Evolutionary conservation across 2,797 vertebrate species (phyloP), one percentile per base, ranked within the genome.

Genomic region (Micromesistius poutassou): DNA sequence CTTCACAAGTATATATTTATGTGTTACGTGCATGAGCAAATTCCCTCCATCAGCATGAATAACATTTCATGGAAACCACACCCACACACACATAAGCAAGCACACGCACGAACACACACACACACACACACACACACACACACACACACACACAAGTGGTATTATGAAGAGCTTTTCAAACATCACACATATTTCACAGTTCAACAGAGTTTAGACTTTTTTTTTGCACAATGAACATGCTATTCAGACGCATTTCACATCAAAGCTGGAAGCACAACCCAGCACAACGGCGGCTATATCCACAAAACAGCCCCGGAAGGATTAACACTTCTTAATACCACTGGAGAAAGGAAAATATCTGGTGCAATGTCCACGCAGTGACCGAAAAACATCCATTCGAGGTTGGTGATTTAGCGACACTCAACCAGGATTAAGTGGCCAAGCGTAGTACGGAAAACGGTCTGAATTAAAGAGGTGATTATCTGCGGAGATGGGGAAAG

Each of bases 91-190:
- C 36, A n/a, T n/a, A 38, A 35, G 28, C 74, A 50, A 28, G 50
- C 74, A 76, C 71, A 62, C 73, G 33, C 16, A 50, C 62, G 73
- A 31, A 78, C 9, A 33, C 30, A 73, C 68, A 46, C 75, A 79
- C 77, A 1, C 30, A 35, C 46, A 62, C 74, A 38, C 36, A 38
- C 36, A n/a, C n/a, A n/a, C n/a, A n/a, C n/a, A n/a, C 30, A 68
- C 36, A 22, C 38, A 78, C 9, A 33, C 30, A 73, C 68, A 46
- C 75, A 79, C 77, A 1, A 12, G 16, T 5, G 19, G 25, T 66
- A 66, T n/a, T n/a, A 28, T 28, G n/a, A 66, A n/a, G 62, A 66
- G 22, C 22, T 66, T 66, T 66, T 66, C 25, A 66, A 66, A n/a
- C 25, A 28, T 8, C 66, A 28, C 14, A 28, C 50, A 55, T 22